Evolutionary conservation across 2,888 invertebrate species (phyloP).

Genomic region (Minunthozetes semirufus): DNA sequence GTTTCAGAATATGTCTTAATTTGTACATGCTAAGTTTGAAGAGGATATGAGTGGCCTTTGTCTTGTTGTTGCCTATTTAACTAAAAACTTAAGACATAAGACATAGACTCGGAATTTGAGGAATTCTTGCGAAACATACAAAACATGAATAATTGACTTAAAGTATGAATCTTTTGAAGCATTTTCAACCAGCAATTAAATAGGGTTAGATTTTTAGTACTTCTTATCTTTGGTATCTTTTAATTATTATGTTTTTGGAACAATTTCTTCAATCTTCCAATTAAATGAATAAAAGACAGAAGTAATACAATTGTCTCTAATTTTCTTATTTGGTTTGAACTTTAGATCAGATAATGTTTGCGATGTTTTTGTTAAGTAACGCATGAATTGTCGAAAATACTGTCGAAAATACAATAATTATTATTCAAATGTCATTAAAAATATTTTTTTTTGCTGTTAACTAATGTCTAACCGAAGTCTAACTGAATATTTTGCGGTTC

Average conservation of each 20-base stretch:
- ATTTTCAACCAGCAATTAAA: no score
- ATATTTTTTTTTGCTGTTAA: background rate
- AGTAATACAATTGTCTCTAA: background rate
- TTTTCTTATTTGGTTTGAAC: background rate
- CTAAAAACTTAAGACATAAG: no score
- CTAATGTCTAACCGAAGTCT: background rate
- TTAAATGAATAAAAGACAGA: background rate
- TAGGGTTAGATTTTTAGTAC: no score
- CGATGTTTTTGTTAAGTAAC: background rate
- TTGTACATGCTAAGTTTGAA: no score
- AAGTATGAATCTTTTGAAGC: no score
- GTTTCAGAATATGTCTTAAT: no score
- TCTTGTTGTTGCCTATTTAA: no score
- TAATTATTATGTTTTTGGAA: background rate
- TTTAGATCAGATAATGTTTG: slow-evolving; percentile 1
- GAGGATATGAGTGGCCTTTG: no score
- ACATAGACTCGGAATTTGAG: no score
- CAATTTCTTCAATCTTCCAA: background rate
- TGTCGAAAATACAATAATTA: background rate
- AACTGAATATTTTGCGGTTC: slow-evolving; percentile 10
- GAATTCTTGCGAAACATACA: no score
- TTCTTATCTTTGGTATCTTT: no score
- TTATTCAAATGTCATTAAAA: slow-evolving; percentile 1
- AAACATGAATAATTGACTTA: no score
- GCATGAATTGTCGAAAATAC: slow-evolving; percentile 7